These are phyloP conservation scores for Odontomyia ornata DNA, from an alignment of 2,888 invertebrate genomes.

Conservation along the genomic window DNA sequence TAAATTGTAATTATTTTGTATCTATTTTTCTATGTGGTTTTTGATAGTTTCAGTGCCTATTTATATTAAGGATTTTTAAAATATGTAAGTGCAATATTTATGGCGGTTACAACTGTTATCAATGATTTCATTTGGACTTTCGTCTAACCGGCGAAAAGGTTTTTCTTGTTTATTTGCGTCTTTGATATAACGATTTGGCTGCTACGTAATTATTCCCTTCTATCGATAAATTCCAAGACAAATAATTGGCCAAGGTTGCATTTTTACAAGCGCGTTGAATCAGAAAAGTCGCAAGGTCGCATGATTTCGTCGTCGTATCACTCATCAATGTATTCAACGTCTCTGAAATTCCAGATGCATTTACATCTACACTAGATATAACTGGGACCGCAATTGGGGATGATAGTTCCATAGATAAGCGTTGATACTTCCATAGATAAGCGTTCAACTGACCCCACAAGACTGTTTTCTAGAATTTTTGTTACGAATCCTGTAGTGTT, in stretches of 20 bases:
- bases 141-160: too few relatives aligned
- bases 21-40: too few relatives aligned
- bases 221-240: constrained; percentile 95
- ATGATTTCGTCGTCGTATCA: constrained; percentile 61
- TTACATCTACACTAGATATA: constrained; percentile 20
- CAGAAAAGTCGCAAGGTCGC: constrained; percentile 88
- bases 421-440: too few relatives aligned
- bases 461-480: constrained; percentile 25
- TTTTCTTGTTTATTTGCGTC: too few relatives aligned
- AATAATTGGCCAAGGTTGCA: constrained; percentile 91
- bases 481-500: constrained; percentile 59
- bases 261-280: constrained; percentile 90
- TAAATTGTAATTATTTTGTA: too few relatives aligned
- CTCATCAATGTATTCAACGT: constrained; percentile 67
- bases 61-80: too few relatives aligned
- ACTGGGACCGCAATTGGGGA: constrained; percentile 36
- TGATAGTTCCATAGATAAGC: constrained; percentile 31
- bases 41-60: too few relatives aligned
- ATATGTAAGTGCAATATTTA: too few relatives aligned
- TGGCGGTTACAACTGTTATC: too few relatives aligned
- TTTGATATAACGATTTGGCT: too few relatives aligned
- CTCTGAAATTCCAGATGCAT: constrained; percentile 59
- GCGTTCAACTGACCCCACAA: not conserved
- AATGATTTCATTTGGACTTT: too few relatives aligned
- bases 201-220: too few relatives aligned